A percentile compares a stretch with the other conserved stretches of the same genome.
Evolutionary conservation across 2,888 invertebrate genomes (phyloP).

Genomic region (Drosophila borborema): DNA sequence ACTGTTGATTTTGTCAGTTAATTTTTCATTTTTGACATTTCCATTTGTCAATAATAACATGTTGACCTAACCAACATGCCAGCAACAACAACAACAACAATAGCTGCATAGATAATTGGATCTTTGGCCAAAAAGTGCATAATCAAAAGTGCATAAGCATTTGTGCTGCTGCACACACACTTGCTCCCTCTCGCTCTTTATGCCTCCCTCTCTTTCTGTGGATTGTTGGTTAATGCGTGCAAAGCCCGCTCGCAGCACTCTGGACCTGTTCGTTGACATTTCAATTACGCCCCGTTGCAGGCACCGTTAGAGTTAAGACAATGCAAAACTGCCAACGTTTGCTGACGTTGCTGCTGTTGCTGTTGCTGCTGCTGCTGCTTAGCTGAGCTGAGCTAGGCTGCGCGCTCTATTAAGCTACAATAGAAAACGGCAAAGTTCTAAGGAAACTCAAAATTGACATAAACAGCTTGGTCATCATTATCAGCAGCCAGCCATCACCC

Average conservation of each 20-base stretch:
- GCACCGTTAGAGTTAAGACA: slow-evolving; percentile 59
- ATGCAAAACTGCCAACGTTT: slow-evolving; percentile 32
- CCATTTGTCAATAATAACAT: slow-evolving; percentile 79
- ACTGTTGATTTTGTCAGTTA: slow-evolving; percentile 70
- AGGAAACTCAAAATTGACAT: slow-evolving; percentile 38
- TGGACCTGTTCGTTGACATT: slow-evolving; percentile 45
- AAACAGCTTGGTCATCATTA: slow-evolving; percentile 65
- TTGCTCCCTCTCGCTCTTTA: too few species aligned
- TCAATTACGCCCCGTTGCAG: slow-evolving; percentile 61
- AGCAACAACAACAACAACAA: not conserved
- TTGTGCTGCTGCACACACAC: not conserved
- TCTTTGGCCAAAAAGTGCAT: slow-evolving; percentile 38
- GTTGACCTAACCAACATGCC: slow-evolving; percentile 60
- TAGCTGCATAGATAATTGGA: slow-evolving; percentile 52
- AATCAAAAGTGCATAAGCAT: not conserved
- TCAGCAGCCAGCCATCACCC: slow-evolving; percentile 46
- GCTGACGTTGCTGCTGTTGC: slow-evolving; percentile 46
- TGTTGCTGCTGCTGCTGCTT: not conserved
- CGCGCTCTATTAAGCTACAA: slow-evolving; percentile 8
- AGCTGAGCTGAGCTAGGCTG: slow-evolving; percentile 14
- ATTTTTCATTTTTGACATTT: slow-evolving; percentile 81
- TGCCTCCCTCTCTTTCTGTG: slow-evolving; percentile 10
- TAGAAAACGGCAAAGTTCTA: slow-evolving; percentile 48
- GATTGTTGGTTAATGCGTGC: slow-evolving; percentile 34
- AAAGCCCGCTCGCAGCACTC: slow-evolving; percentile 1